Conservation (phyloP, 2,113 vertebrate species). For the Chaetodon auriga region DNA sequence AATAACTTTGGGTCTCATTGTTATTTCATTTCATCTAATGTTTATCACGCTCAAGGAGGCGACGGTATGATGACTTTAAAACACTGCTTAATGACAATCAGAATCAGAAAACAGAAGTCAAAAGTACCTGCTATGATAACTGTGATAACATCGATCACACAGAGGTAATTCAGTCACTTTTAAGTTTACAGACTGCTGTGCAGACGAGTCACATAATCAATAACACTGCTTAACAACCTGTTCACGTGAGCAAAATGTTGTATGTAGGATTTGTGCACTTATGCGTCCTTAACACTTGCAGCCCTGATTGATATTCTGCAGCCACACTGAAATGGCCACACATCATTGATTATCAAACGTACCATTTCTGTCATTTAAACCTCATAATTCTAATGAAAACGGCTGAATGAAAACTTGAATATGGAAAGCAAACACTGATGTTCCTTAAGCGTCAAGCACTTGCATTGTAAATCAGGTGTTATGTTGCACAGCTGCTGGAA, state of each 20-base stretch:
- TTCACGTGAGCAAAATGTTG: too few relatives aligned
- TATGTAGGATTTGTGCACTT: neutral
- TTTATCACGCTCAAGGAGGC: neutral
- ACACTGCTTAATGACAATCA: too few relatives aligned
- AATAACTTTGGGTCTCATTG: neutral
- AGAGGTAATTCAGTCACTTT: too few relatives aligned
- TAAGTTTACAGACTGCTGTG: too few relatives aligned
- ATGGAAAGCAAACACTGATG: neutral
- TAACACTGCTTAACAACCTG: too few relatives aligned
- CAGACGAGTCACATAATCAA: too few relatives aligned
- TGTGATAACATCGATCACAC: too few relatives aligned
- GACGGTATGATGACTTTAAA: too few relatives aligned
- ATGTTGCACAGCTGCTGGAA: slow-evolving; percentile 7
- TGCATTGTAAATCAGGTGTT: slow-evolving; percentile 1
- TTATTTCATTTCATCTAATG: neutral
- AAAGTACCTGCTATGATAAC: too few relatives aligned
- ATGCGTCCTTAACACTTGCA: neutral
- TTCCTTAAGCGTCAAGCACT: neutral
- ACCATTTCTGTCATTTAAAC: neutral
- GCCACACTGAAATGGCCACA: neutral
- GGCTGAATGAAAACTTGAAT: neutral
- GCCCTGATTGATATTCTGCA: neutral
- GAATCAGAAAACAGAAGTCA: too few relatives aligned
- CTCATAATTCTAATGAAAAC: neutral
- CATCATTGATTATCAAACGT: neutral